Conservation (phyloP, 2,113 vertebrate genomes). For the Vulpes ferrilata region DNA sequence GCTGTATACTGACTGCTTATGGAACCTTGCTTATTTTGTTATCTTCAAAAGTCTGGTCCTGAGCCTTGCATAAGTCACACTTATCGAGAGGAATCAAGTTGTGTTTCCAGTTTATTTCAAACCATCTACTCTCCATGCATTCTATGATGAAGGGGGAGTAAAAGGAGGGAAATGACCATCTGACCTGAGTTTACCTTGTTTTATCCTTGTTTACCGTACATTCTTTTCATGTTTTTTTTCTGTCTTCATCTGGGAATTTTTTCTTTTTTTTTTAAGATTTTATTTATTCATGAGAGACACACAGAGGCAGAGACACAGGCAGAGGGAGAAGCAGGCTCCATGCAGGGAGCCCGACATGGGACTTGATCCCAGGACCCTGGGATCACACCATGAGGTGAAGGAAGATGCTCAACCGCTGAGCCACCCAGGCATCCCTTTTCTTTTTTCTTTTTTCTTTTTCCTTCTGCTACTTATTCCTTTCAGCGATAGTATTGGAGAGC, state of each 20-base stretch:
- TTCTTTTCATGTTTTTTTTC: background rate
- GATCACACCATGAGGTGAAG: too few species aligned
- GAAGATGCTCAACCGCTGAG: too few species aligned
- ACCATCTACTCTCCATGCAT: background rate
- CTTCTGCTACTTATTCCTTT: background rate
- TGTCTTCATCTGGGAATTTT: background rate
- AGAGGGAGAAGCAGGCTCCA: too few species aligned
- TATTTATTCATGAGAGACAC: too few species aligned
- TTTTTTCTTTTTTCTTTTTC: background rate
- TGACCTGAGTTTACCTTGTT: background rate
- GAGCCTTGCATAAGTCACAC: background rate
- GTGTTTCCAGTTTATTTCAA: background rate
- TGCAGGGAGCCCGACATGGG: too few species aligned
- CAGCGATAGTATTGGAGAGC: too few species aligned
- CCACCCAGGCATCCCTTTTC: background rate
- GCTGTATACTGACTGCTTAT: accelerated
- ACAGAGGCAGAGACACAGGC: too few species aligned
- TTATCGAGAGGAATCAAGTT: background rate
- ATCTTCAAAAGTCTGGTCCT: background rate
- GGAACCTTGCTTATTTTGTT: background rate
- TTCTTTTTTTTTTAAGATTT: too few species aligned
- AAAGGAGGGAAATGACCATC: background rate
- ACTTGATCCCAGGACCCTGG: too few species aligned
- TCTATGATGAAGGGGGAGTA: background rate
- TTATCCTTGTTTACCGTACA: background rate